These are phyloP conservation scores for Euura saliciscinereae DNA, from an alignment of 1,140 invertebrate genomes.

Conservation along the genomic window DNA sequence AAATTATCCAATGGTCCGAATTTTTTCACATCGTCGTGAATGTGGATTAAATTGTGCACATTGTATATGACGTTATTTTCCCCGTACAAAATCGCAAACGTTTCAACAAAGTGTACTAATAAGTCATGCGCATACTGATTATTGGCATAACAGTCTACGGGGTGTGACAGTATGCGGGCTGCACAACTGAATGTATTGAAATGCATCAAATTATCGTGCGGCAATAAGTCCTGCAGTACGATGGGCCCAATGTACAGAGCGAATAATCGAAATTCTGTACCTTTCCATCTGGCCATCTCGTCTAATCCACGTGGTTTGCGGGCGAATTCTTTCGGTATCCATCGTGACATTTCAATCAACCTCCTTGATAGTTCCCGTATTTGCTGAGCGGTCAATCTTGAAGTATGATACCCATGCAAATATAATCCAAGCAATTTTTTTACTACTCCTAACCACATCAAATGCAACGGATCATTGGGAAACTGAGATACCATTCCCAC, in stretches of 20 bases:
- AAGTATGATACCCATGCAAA: conserved; percentile 13
- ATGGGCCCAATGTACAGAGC: conserved; percentile 35
- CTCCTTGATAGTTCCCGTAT: background rate
- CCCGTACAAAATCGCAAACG: conserved; percentile 14
- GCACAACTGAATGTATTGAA: conserved; percentile 10
- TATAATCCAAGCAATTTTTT: conserved; percentile 30
- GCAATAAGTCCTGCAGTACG: conserved; percentile 22
- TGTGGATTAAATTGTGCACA: conserved; percentile 25
- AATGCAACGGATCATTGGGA: conserved; percentile 36
- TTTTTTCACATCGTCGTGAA: conserved; percentile 18
- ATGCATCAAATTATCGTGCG: conserved; percentile 12
- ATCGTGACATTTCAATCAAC: background rate
- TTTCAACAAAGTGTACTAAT: conserved; percentile 11
- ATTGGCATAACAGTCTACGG: conserved; percentile 5
- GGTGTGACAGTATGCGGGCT: conserved; percentile 15
- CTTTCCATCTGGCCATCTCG: conserved; percentile 35
- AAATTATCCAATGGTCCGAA: conserved; percentile 22
- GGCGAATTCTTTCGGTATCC: conserved; percentile 34
- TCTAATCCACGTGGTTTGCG: conserved; percentile 35
- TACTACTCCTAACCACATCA: conserved; percentile 35
- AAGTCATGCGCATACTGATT: conserved; percentile 15
- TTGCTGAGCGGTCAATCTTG: background rate
- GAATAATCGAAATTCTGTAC: conserved; percentile 39
- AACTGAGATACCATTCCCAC: conserved; percentile 31
- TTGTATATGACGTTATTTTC: conserved; percentile 19